Percentiles rank a stretch among this genome's conserved stretches.
Conservation (phyloP, 2,888 invertebrate genomes). For the Trisateles emortualis region DNA sequence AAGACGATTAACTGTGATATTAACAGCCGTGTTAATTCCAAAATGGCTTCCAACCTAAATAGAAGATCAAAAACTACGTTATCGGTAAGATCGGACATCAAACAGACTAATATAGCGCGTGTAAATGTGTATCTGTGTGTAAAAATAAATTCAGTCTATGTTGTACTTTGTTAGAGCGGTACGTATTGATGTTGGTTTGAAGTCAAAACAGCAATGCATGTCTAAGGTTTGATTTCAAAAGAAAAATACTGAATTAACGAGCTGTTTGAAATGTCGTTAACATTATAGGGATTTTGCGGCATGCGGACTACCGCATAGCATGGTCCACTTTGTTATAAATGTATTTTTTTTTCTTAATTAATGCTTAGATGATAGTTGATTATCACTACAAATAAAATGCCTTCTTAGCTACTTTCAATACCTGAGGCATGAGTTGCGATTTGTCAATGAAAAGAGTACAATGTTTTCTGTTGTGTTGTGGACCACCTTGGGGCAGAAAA, state of each 20-base stretch:
- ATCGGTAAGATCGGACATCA: constrained; percentile 33
- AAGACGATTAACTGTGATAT: constrained; percentile 41
- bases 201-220: constrained; percentile 1
- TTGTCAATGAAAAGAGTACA: too few species aligned
- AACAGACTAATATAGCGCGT: constrained; percentile 27
- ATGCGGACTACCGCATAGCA: background rate
- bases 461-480: too few species aligned
- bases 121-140: constrained; percentile 24
- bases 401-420: too few species aligned
- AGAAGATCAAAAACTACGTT: constrained; percentile 39
- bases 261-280: background rate
- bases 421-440: too few species aligned
- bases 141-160: constrained; percentile 13
- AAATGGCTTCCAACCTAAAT: constrained; percentile 31
- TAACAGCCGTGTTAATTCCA: constrained; percentile 38
- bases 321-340: too few species aligned
- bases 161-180: constrained; percentile 8
- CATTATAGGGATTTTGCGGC: background rate
- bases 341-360: too few species aligned
- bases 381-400: too few species aligned
- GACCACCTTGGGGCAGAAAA: too few species aligned
- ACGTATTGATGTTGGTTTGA: background rate
- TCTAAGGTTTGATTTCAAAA: background rate
- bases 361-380: too few species aligned
- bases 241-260: background rate